A percentile compares a stretch with the other conserved stretches of the same genome.
phyloP scores from a whole-genome alignment of 2,888 invertebrate genomes.

The Tachina lurida region DNA sequence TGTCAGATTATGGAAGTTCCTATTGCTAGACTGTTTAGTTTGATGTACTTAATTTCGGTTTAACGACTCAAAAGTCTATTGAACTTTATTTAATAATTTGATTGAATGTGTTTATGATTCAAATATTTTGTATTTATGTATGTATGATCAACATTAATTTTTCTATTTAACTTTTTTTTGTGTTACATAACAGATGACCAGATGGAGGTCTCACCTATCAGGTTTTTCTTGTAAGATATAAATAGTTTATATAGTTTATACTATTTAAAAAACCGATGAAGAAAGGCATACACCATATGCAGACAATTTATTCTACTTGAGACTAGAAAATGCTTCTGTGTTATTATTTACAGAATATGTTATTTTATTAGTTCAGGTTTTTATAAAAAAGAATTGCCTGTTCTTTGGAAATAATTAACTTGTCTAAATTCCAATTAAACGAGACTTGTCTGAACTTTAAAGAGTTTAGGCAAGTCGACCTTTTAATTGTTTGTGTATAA shows the following conservation, averaged over 20 bases:
- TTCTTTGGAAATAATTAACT: no score
- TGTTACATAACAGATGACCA: neutral
- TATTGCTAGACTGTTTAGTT: no score
- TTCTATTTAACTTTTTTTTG: neutral
- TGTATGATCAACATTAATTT: neutral
- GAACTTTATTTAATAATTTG: conserved; percentile 21
- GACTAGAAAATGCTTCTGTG: conserved; percentile 17
- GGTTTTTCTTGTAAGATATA: conserved; percentile 7
- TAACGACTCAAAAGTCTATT: conserved; percentile 32
- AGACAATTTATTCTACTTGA: neutral
- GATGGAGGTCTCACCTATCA: neutral
- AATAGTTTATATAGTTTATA: neutral
- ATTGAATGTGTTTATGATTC: conserved; percentile 6
- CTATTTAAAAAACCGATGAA: conserved; percentile 6
- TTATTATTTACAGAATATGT: no score
- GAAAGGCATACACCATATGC: neutral
- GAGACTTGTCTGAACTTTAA: no score
- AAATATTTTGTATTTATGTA: neutral
- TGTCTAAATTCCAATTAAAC: no score
- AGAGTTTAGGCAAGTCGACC: no score
- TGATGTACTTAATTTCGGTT: neutral
- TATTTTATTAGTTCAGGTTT: no score
- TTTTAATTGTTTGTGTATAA: no score
- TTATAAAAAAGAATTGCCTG: no score
- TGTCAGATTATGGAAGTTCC: no score